These are phyloP conservation scores for Ariopsis seemanni DNA, from an alignment of 2,113 vertebrate genomes.

Conservation along the genomic window DNA sequence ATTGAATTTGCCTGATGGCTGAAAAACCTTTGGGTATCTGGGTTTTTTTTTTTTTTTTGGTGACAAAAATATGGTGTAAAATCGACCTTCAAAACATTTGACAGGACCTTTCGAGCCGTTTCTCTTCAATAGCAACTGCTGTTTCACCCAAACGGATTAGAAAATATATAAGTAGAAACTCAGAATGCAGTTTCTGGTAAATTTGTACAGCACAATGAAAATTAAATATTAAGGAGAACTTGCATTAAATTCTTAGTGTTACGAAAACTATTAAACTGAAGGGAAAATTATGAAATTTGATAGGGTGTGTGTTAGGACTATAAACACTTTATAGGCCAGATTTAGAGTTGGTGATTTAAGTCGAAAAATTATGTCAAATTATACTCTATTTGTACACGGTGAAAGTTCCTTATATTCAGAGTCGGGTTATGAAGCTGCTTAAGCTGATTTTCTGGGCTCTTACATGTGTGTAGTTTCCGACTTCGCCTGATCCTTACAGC, in stretches of 20 bases:
- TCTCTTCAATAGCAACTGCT: not conserved
- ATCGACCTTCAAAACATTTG: not conserved
- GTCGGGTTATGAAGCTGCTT: not conserved
- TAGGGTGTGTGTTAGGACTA: not conserved
- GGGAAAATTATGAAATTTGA: not conserved
- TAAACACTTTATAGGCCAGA: not conserved
- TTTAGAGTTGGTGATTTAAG: not conserved
- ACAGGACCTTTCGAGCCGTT: not conserved
- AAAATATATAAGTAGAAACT: slow-evolving; percentile 34
- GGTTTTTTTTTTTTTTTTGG: not conserved
- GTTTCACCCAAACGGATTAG: slow-evolving; percentile 11
- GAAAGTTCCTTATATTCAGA: not conserved
- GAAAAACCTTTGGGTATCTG: not conserved
- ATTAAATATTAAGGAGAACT: not conserved
- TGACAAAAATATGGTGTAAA: not conserved
- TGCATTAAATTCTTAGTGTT: not conserved
- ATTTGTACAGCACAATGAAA: slow-evolving; percentile 56
- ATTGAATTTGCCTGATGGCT: not conserved
- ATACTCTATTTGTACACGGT: not conserved
- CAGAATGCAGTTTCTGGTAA: slow-evolving; percentile 64
- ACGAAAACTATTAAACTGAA: not conserved
- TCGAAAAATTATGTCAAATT: not conserved
- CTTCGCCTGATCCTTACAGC: not conserved
- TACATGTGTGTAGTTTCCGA: not conserved
- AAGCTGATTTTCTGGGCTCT: not conserved